Evolutionary conservation across 23 tunicate genomes (phyloP).

Genomic region (Clavelina lepadiformis): DNA sequence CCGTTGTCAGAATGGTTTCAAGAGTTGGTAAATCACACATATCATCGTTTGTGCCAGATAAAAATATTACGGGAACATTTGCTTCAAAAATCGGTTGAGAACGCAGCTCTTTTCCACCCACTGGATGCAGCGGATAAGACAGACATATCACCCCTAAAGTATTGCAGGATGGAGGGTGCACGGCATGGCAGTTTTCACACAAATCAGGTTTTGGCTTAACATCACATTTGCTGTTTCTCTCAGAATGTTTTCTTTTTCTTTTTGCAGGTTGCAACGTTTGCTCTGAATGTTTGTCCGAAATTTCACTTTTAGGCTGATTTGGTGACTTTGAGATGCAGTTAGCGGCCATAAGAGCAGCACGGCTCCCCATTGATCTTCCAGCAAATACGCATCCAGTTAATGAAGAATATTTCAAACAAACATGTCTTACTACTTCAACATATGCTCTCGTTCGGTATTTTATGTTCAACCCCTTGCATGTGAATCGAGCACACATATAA

Average conservation of each 20-base stretch:
- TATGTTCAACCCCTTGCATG: conserved; percentile 19
- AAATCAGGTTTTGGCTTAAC: no score
- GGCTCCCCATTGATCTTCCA: conserved; percentile 8
- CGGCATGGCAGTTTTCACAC: no score
- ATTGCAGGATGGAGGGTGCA: neutral
- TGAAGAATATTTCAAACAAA: neutral
- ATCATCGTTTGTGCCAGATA: conserved; percentile 10
- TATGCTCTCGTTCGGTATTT: conserved; percentile 11
- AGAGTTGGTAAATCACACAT: no score
- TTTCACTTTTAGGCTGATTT: neutral
- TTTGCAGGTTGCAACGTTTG: no score
- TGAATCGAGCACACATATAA: conserved; percentile 8
- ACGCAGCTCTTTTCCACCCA: neutral
- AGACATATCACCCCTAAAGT: conserved; percentile 8
- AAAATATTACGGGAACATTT: neutral
- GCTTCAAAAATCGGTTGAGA: neutral
- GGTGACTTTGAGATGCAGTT: neutral
- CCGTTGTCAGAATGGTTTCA: no score
- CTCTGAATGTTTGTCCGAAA: no score
- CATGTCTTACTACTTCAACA: neutral
- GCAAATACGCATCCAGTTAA: neutral
- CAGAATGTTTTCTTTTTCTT: no score
- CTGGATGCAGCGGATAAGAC: neutral
- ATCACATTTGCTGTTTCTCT: no score
- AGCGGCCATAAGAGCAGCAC: conserved; percentile 4